Percentiles rank a stretch among this genome's conserved stretches.
Evolutionary conservation across 2,888 invertebrate genomes (phyloP).

Genomic region (Nomada ruficornis): DNA sequence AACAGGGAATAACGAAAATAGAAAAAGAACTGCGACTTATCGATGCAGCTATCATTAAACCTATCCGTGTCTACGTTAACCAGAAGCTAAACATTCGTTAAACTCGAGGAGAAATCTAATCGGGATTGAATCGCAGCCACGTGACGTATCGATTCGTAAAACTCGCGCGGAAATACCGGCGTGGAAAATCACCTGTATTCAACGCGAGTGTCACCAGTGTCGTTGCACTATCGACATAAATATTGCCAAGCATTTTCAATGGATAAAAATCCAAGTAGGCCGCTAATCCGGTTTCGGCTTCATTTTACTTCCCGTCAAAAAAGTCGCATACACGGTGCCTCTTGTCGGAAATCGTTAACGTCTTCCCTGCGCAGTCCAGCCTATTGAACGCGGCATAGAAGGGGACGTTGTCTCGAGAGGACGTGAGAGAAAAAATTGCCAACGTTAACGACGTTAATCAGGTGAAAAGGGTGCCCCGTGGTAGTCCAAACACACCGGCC

Average conservation of each 20-base stretch:
- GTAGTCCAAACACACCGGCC: constrained; percentile 33
- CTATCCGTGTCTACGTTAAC: not conserved
- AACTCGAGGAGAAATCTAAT: not conserved
- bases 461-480: constrained; percentile 7
- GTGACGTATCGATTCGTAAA: not conserved
- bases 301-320: constrained; percentile 23
- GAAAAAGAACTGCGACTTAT: not conserved
- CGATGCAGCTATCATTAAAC: not conserved
- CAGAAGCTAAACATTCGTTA: not conserved
- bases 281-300: constrained; percentile 47
- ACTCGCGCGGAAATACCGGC: not conserved
- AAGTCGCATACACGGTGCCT: not conserved
- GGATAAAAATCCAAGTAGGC: constrained; percentile 37
- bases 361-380: not conserved
- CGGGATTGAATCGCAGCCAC: not conserved
- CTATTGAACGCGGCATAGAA: not conserved
- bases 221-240: constrained; percentile 45
- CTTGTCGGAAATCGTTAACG: not conserved
- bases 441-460: constrained; percentile 17
- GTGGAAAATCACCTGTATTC: constrained; percentile 13
- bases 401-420: not conserved
- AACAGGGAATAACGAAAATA: too few species aligned
- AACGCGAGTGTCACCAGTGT: not conserved
- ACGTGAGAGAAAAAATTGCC: not conserved
- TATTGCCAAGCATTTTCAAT: constrained; percentile 22